These are phyloP conservation scores for Leistus spinibarbis DNA, from an alignment of 2,888 invertebrate species.

Conservation along the genomic window DNA sequence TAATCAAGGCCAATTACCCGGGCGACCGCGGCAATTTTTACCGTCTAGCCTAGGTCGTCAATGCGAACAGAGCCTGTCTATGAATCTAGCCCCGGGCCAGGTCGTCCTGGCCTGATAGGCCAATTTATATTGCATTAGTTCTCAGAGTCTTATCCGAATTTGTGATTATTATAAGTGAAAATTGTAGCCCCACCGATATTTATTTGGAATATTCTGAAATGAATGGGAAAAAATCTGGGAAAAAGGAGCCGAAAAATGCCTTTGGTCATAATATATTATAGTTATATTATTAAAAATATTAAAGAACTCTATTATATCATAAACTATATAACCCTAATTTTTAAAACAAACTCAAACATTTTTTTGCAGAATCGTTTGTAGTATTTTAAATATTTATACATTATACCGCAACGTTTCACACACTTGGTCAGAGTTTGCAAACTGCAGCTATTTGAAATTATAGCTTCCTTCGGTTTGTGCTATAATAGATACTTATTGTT, in stretches of 20 bases:
- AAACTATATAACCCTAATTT: background rate
- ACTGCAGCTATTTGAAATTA: no score
- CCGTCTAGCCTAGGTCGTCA: conserved; percentile 24
- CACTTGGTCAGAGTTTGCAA: no score
- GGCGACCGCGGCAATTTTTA: conserved; percentile 14
- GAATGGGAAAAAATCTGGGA: background rate
- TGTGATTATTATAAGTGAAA: conserved; percentile 38
- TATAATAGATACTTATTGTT: no score
- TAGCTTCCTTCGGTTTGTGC: no score
- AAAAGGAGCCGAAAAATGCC: background rate
- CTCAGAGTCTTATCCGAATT: conserved; percentile 24
- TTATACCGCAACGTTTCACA: no score
- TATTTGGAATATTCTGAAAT: background rate
- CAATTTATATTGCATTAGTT: conserved; percentile 44
- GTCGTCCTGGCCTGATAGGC: conserved; percentile 27
- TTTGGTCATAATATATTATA: background rate
- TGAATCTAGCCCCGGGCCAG: conserved; percentile 47
- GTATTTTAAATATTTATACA: no score
- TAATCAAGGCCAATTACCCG: conserved; percentile 36
- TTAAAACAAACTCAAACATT: background rate
- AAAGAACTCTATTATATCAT: background rate
- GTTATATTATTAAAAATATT: no score
- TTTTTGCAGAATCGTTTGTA: background rate
- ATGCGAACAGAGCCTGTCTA: conserved; percentile 44
- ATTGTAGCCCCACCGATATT: conserved; percentile 18